Conservation (phyloP, 2,113 vertebrate species). For the Peucedramus taeniatus region DNA sequence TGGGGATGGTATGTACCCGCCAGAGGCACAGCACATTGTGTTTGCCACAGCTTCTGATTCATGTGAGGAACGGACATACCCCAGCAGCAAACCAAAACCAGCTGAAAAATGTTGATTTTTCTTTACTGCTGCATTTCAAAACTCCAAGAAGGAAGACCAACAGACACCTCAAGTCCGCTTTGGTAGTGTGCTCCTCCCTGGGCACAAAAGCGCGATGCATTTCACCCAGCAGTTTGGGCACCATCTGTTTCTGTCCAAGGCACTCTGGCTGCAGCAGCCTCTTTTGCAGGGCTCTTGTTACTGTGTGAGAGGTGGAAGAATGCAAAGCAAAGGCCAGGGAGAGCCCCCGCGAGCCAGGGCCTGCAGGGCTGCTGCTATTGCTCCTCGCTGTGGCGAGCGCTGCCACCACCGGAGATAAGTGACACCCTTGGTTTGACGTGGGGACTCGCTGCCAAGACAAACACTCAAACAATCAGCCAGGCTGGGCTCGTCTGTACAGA, state of each 20-base stretch:
- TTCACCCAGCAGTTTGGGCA: not conserved
- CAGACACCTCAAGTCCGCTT: not conserved
- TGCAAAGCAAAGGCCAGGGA: not conserved
- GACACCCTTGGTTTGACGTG: not conserved
- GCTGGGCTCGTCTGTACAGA: not conserved
- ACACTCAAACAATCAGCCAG: not conserved
- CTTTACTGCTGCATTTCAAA: not conserved
- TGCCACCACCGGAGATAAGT: not conserved
- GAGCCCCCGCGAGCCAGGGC: not conserved
- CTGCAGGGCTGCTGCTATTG: not conserved
- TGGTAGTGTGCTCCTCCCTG: rapidly evolving
- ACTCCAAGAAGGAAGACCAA: not conserved
- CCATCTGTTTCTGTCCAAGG: not conserved
- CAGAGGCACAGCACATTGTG: not conserved
- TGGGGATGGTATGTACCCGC: slow-evolving; percentile 11
- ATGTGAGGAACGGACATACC: not conserved
- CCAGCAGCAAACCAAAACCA: slow-evolving; percentile 17
- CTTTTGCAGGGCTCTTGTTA: not conserved
- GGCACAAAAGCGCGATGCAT: not conserved
- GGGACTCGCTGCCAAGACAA: not conserved
- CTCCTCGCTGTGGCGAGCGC: not conserved
- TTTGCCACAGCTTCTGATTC: slow-evolving; percentile 32
- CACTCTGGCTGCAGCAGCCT: not conserved
- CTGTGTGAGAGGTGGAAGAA: not conserved
- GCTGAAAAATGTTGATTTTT: not conserved